Base-by-base conservation (phyloP, 2,888 invertebrate species). In the Tenthredo livida region DNA sequence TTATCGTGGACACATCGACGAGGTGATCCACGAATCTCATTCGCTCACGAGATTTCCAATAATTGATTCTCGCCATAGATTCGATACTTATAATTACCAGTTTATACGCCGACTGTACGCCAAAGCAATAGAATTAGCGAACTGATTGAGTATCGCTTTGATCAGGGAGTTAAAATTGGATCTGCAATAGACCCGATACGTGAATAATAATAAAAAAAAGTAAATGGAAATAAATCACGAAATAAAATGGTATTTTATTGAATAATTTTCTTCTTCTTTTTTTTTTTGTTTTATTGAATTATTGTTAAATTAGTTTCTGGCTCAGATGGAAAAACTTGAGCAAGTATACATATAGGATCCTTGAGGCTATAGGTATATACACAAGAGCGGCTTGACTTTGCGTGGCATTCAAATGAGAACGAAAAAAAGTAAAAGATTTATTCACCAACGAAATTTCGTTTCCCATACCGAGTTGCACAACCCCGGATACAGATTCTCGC, bases 401-500 rank as follows among this genome's bases (percentile, higher is more conserved):
- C 43, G 73, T 43, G 73, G 73, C 21, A 43, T 73, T n/a, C 21
- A 21, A 73, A 73, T 40, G n/a, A 33, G 67, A 15, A 67, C 17
- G 29, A 17, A 67, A 15, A 67, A 67, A 67, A 33, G 2, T 33
- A 67, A 25, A 67, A 15, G 3, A 33, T 33, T 73, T 43, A 73
- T 73, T 73, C 73, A 40, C 73, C 12, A 73, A 73, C 73, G 17
- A 73, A 73, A 40, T 72, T 73, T 17, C 12, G 43, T 25, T 73
- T 43, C 21, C 73, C 67, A n/a, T n/a, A 67, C 67, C 33, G 33
- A 67, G 67, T 67, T 67, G 29, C 67, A 67, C 67, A 67, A 67
- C 33, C 29, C 29, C 67, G 67, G 33, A 33, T 67, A 25, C 25
- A 67, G 67, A 67, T 67, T 67, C 67, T 15, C 15, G 17, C 29